Percentiles rank a stretch among this genome's conserved stretches.
Evolutionary conservation across 2,113 vertebrate species (phyloP).

Genomic region (Gymnogyps californianus): DNA sequence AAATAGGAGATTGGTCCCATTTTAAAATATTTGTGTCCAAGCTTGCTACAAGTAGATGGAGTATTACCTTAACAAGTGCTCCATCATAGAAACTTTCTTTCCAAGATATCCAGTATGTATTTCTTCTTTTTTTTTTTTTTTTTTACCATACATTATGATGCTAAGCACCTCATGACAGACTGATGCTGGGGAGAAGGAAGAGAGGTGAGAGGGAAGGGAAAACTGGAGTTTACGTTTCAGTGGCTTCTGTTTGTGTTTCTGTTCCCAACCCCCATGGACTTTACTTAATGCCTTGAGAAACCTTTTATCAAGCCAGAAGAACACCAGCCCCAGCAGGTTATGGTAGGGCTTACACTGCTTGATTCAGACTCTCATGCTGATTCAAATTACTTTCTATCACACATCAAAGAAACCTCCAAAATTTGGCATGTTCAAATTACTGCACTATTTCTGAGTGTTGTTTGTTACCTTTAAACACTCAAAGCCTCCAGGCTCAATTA

Average conservation of each 20-base stretch:
- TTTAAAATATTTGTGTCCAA: not conserved
- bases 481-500: constrained; percentile 23
- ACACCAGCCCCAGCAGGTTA: not conserved
- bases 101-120: not conserved
- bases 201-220: not conserved
- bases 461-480: not conserved
- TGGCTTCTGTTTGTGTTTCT: constrained; percentile 14
- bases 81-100: not conserved
- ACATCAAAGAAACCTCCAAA: constrained; percentile 38
- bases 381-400: constrained; percentile 42
- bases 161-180: not conserved
- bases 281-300: constrained; percentile 9
- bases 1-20: not conserved
- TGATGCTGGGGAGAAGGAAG: not conserved
- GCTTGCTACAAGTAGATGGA: not conserved
- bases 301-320: constrained; percentile 21
- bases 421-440: constrained; percentile 3
- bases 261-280: not conserved
- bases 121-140: not conserved
- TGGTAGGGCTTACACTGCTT: not conserved
- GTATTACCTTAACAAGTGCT: not conserved
- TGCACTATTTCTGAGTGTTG: not conserved
- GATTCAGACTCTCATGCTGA: constrained; percentile 35
- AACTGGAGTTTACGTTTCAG: not conserved
- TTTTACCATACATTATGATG: not conserved